phyloP scores from a whole-genome alignment of 2,888 invertebrate genomes.

The Torymus texanus region DNA sequence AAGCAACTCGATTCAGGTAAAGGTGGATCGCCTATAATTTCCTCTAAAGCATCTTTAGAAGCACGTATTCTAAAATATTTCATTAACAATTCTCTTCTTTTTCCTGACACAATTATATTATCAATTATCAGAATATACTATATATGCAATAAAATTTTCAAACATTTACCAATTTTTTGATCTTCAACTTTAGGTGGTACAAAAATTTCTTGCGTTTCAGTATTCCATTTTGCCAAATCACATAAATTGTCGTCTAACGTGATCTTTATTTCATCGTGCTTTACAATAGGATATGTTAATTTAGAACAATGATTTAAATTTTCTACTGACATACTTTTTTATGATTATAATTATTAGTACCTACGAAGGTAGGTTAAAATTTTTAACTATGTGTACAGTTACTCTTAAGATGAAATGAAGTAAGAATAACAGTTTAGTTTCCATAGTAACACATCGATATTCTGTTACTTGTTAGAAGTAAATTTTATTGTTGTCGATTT shows the following conservation, averaged over 20 bases:
- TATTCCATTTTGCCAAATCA: conserved; percentile 48
- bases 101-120: conserved; percentile 50
- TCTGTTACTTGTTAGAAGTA: conserved; percentile 27
- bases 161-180: conserved; percentile 55
- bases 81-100: conserved; percentile 58
- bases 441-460: conserved; percentile 51
- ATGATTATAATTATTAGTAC: conserved; percentile 39
- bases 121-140: conserved; percentile 50
- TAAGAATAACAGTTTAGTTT: conserved; percentile 50
- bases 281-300: conserved; percentile 53
- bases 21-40: conserved; percentile 50
- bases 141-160: conserved; percentile 45
- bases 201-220: conserved; percentile 54
- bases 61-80: conserved; percentile 57
- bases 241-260: conserved; percentile 33
- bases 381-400: conserved; percentile 41
- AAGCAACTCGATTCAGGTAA: conserved; percentile 41
- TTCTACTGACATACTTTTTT: conserved; percentile 52
- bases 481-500: conserved; percentile 42
- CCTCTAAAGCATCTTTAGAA: conserved; percentile 54
- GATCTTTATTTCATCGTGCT: conserved; percentile 45
- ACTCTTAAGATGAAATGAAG: conserved; percentile 32
- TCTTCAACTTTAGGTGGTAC: conserved; percentile 51
- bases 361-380: conserved; percentile 44
- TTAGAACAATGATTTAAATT: conserved; percentile 45